Base-by-base conservation (phyloP, 2,113 vertebrate species). In the Podiceps cristatus region DNA sequence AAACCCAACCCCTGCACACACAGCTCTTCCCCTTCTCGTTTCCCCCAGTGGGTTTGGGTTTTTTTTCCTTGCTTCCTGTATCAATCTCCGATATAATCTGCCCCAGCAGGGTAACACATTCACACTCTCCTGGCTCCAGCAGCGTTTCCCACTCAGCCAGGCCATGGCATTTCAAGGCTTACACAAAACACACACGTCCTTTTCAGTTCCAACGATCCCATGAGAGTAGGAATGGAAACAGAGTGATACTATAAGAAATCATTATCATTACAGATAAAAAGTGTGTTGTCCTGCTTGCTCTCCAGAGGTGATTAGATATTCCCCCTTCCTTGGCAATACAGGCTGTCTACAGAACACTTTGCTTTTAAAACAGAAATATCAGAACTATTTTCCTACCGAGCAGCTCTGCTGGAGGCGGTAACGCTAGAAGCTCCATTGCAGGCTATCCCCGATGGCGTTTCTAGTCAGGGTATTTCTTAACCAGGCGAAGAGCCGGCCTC, bases 81-180 rank as follows among this genome's bases (percentile, higher is more conserved):
- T 90, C 90, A 81, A 20, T 88, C 88, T 90, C 73, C 0, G 3
- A 73, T 91, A 42, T 40, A 29, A 93, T 93, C 87, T 94, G 91
- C 77, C 84, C 80, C 91, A 93, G 74, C 93, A 90, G 88, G 90
- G 80, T 91, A 72, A 91, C 95, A 87, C 84, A 58, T 90, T 95
- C 77, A 73, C 94, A 82, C 91, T 76, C 74, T 40, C 19, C 50
- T 31, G 80, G 63, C 83, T 92, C 84, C 95, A 60, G 86, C 86
- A 86, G 91, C 42, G 24, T 82, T 96, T 94, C 86, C 77, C 69
- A 37, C 69, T 95, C 84, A 35, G 64, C 75, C 47, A n/a, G 78
- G 63, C 68, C 71, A 5, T 2, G 0, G 75, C 25, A 3, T 83
- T 89, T 59, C 69, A 16, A 33, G 67, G 42, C 55, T 88, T 58